These are phyloP conservation scores for Perithous albicinctus DNA, from an alignment of 2,888 invertebrate genomes.

Conservation along the genomic window DNA sequence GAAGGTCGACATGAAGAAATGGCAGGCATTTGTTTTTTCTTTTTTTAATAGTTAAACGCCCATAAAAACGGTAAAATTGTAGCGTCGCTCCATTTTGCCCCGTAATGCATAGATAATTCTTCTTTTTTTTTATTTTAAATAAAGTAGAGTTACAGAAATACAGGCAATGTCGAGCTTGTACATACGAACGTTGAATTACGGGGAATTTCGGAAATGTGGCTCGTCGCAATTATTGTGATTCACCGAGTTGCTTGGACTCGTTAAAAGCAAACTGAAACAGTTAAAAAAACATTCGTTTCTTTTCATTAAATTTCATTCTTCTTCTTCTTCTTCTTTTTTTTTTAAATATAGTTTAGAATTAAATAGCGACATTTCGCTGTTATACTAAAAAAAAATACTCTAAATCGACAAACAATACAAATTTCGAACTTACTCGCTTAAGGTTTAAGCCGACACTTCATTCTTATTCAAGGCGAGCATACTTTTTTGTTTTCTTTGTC, in stretches of 20 bases:
- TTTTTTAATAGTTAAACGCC: conserved; percentile 38
- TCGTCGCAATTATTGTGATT: conserved; percentile 27
- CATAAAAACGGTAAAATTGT: conserved; percentile 35
- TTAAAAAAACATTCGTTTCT: conserved; percentile 9
- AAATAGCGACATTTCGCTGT: conserved; percentile 25
- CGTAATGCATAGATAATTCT: conserved; percentile 1
- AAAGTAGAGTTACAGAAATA: conserved; percentile 1
- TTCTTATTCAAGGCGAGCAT: conserved; percentile 31
- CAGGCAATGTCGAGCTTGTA: conserved; percentile 13
- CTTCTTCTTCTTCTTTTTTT: conserved; percentile 12
- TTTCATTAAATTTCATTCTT: not conserved
- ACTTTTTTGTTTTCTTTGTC: no score
- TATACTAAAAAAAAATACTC: conserved; percentile 42
- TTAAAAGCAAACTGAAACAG: conserved; percentile 32
- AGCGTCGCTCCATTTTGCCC: not conserved
- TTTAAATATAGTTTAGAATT: not conserved
- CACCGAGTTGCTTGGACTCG: conserved; percentile 33
- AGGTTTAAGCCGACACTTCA: conserved; percentile 44
- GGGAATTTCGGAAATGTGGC: conserved; percentile 26
- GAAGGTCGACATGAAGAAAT: conserved; percentile 27
- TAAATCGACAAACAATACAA: conserved; percentile 55
- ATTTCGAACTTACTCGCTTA: conserved; percentile 43
- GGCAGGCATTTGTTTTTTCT: conserved; percentile 44
- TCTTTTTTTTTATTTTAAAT: not conserved
- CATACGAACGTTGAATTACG: conserved; percentile 10